These are phyloP conservation scores for Ceratina australensis DNA, from an alignment of 1,140 invertebrate genomes.

Conservation along the genomic window DNA sequence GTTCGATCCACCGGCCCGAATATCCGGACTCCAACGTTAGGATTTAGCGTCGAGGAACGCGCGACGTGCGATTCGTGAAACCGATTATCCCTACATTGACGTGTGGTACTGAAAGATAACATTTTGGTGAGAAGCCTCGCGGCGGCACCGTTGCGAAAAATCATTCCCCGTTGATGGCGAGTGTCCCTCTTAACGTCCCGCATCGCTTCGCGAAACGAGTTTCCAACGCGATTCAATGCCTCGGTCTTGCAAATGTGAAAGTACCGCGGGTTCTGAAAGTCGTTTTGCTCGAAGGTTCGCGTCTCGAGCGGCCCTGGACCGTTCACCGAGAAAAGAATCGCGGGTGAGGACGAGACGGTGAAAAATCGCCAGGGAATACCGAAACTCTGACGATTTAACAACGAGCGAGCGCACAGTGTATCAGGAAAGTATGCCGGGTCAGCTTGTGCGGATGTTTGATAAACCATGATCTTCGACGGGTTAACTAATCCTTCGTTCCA, in stretches of 20 bases:
- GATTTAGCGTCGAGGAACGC: no score
- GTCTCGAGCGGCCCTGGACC: constrained; percentile 60
- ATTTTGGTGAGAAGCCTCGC: constrained; percentile 36
- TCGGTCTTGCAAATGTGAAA: constrained; percentile 66
- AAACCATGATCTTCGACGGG: background rate
- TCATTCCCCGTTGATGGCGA: constrained; percentile 19
- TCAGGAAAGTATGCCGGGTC: no score
- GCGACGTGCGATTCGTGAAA: background rate
- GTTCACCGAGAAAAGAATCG: constrained; percentile 55
- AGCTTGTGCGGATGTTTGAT: no score
- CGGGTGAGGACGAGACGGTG: constrained; percentile 32
- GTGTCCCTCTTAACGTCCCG: background rate
- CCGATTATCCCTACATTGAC: constrained; percentile 3
- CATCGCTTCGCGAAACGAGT: constrained; percentile 46
- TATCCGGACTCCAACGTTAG: no score
- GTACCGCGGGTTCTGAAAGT: constrained; percentile 64
- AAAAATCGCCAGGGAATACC: constrained; percentile 36
- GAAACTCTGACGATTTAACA: background rate
- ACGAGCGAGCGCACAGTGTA: background rate
- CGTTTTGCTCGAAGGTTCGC: constrained; percentile 62
- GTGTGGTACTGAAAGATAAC: background rate
- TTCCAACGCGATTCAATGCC: constrained; percentile 62
- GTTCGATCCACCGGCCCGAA: no score
- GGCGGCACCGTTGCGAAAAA: constrained; percentile 36
- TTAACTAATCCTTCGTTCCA: background rate